Conservation (phyloP, 2,797 vertebrate species). For the Scyliorhinus canicula region DNA sequence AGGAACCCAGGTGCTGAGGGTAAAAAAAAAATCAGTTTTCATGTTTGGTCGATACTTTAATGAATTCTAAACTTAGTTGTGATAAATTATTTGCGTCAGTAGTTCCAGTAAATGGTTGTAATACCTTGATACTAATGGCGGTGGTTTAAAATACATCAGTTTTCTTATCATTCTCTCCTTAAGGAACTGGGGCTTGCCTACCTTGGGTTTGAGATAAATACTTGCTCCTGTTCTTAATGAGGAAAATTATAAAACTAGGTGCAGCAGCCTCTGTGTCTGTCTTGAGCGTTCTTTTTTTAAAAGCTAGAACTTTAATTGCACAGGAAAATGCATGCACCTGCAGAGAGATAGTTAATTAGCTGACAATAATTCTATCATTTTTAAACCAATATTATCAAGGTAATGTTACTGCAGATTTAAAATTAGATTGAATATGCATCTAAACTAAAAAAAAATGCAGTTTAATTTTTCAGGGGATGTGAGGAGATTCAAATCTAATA, state of each 20-base stretch:
- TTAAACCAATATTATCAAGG: conserved; percentile 32
- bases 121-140: neutral
- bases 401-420: neutral
- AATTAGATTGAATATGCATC: conserved; percentile 4
- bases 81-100: neutral
- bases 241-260: neutral
- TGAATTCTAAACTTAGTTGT: neutral
- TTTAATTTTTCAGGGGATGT: neutral
- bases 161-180: neutral
- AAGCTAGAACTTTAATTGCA: conserved; percentile 26
- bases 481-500: conserved; percentile 24
- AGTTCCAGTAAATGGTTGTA: neutral
- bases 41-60: neutral
- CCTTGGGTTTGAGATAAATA: neutral
- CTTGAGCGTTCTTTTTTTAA: neutral
- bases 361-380: conserved; percentile 32
- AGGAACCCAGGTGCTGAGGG: neutral
- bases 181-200: neutral
- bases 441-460: conserved; percentile 19
- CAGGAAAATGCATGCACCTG: conserved; percentile 18
- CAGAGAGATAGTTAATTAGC: conserved; percentile 24
- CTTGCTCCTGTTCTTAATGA: neutral
- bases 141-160: neutral
- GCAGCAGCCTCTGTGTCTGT: conserved; percentile 11
- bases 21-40: neutral